Base-by-base conservation (phyloP, 2,113 vertebrate genomes). In the Manacus vitellinus region DNA sequence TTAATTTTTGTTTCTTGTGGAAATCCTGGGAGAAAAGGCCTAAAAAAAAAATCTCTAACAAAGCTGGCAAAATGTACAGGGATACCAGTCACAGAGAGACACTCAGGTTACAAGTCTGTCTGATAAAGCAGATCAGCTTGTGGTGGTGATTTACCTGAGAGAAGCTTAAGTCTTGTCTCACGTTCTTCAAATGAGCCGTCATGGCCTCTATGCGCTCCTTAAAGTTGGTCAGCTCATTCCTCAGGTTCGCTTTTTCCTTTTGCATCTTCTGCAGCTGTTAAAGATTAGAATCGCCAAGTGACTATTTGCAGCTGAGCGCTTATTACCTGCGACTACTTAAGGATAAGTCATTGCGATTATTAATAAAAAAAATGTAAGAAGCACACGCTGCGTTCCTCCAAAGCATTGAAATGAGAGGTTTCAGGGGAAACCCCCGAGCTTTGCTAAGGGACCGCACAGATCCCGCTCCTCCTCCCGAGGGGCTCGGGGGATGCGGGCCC, bases 111-210 rank as follows among this genome's bases (percentile, higher is more conserved):
- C 28, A 35, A 8, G 12, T 21, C 24, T 52, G 65, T 5, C 18
- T 28, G 23, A 19, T 41, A 9, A 49, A 31, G 27, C 0, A 0
- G 41, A 31, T 23, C 30, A 37, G 15, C 30, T 9, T 0, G 24
- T 39, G 20, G 33, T 3, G 30, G 12, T 0, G 1, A 19, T 77
- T 85, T 97, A 99, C 99, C 99, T 99, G 98, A 8, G 97, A 98
- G 90, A 98, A 98, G 75, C 88, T 95, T 61, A 99, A 89, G 89
- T 99, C 99, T 31, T 99, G 98, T 19, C 95, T 98, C n/a, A 98
- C 96, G 33, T 98, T 98, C 95, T 98, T 99, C 59, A 99, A 87
- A 77, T 98, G 98, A 52, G 98, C 96, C 5, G 88, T 39, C 97
- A 99, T 97, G 4, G 98, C 95, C 43, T 97, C 95, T 84, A 98